Base-by-base conservation (phyloP, 2,113 vertebrate species). In the Apodemus speciosus region DNA sequence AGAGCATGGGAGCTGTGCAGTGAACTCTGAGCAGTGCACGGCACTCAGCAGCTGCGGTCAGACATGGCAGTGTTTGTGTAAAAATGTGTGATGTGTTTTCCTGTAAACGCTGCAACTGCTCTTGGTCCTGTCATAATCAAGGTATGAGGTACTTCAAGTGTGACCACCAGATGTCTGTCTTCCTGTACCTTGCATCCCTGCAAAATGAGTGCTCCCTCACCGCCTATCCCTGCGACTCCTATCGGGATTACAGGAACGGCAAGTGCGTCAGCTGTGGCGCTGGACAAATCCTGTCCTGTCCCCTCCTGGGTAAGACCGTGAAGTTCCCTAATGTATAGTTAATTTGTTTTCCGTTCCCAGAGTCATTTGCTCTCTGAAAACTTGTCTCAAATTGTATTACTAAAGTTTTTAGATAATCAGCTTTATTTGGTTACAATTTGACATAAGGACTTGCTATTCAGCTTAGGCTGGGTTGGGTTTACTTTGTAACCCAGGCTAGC, bases 121-220 rank as follows among this genome's bases (percentile, higher is more conserved):
- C 53, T 89, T 72, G 64, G 76, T 93, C 88, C 92, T 40, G 96
- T 91, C 91, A 0, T n/a, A 38, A 93, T n/a, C 14, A 97, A 99
- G 99, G 99, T 84, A 95, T 99, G 94, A 97, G 97, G 16, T 99
- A 99, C 95, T 99, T 99, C 77, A 99, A 99, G 96, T 99, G 99
- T 69, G 99, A 99, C 98, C 99, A 99, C 98, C 99, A 99, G 98
- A 98, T 99, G 93, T 99, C 99, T 0, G 98, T 99, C 87, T 98
- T 98, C 68, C 98, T 99, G 80, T 99, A 98, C 98, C 95, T 99
- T 84, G 98, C 99, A 32, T 98, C 99, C 69, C 98, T 99, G 97
- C 98, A 97, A 92, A 96, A 95, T 46, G 98, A 98, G 95, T 99
- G 99, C 93, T 95, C 96, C 4, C 97, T 99, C 75, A 98, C 97